A percentile compares a stretch with the other conserved stretches of the same genome.
Evolutionary conservation across 2,888 invertebrate species (phyloP).

Genomic region (Caenorhabditis imperialis): DNA sequence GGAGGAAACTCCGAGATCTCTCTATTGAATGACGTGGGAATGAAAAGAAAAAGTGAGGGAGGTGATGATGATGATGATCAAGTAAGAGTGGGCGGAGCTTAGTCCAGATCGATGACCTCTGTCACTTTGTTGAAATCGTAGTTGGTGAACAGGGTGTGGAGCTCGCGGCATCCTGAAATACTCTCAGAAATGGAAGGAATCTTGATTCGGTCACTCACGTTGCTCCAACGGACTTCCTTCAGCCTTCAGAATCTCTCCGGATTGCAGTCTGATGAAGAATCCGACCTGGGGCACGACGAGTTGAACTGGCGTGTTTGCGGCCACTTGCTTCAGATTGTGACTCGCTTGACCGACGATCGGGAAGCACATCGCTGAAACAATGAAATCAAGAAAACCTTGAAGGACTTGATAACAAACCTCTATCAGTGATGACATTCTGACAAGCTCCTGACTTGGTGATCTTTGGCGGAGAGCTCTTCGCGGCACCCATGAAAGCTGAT

Average conservation of each 20-base stretch:
- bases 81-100: neutral
- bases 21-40: no score
- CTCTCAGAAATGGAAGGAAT: neutral
- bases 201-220: slow-evolving; percentile 14
- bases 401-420: slow-evolving; percentile 25
- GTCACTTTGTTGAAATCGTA: neutral
- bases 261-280: slow-evolving; percentile 9
- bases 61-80: neutral
- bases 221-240: slow-evolving; percentile 26
- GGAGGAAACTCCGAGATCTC: no score
- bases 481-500: slow-evolving; percentile 32
- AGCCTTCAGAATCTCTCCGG: slow-evolving; percentile 23
- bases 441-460: slow-evolving; percentile 7
- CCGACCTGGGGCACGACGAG: slow-evolving; percentile 29
- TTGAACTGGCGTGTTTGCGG: slow-evolving; percentile 18
- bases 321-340: slow-evolving; percentile 6
- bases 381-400: neutral
- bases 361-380: slow-evolving; percentile 24
- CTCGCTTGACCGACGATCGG: slow-evolving; percentile 12
- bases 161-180: slow-evolving; percentile 11
- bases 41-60: neutral
- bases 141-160: neutral
- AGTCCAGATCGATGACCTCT: slow-evolving; percentile 45
- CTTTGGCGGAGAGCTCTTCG: neutral
- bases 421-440: slow-evolving; percentile 29